Base-by-base conservation (phyloP, 2,113 vertebrate genomes). In the Cyprinodon variegatus region DNA sequence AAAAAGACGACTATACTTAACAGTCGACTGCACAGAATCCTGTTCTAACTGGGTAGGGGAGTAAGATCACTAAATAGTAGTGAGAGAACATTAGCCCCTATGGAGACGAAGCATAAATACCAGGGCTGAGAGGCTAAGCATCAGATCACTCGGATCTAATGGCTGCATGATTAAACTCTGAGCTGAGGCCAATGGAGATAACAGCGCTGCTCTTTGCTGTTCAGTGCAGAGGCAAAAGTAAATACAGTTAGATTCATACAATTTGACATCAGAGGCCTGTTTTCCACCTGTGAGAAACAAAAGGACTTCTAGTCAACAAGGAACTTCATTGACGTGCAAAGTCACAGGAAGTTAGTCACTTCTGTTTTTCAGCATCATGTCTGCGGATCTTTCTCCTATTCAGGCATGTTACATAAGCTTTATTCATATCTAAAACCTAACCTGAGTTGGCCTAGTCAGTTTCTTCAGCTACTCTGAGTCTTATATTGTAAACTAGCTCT, bases 41-140 rank as follows among this genome's bases (percentile, higher is more conserved):
- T 83, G 91, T 89, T 93, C 87, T 76, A 73, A 69, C 93, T 86
- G 89, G 93, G 80, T 69, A 65, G 64, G 66, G 29, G 78, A 75
- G 76, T 78, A 72, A 81, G 86, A 85, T 69, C 86, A 84, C 71
- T 86, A 76, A 85, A 70, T 75, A 81, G 79, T 81, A 75, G 80
- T 68, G 66, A 83, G 77, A 83, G 89, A 74, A 89, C 82, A 88
- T 90, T 89, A 84, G 86, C 81, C 76, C 86, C 85, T 89, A 90
- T 91, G 89, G 87, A 90, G 80, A 78, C 17, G 13, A 82, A 86
- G 72, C 81, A 94, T 93, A 94, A 94, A 94, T 93, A 93, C 92
- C 92, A 85, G 62, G 66, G 89, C 86, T 90, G 90, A 90, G 83
- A 80, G 85, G 89, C 91, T 89, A 76, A 72, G 79, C 45, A 4